Evolutionary conservation across 1,140 invertebrate species (phyloP).

Genomic region (Euglossa dilemma): DNA sequence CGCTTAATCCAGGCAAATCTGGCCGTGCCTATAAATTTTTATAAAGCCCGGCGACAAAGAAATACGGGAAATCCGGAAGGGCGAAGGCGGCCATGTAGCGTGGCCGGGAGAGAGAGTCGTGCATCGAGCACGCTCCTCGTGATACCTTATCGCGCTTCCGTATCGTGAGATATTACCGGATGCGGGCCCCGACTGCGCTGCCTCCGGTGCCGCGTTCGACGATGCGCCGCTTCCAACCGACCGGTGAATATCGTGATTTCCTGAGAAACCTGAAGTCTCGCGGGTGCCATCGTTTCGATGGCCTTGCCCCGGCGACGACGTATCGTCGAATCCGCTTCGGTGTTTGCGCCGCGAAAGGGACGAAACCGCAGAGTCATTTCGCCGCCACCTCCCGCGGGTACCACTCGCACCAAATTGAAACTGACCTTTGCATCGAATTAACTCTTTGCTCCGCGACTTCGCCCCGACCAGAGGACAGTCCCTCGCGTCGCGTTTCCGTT

Average conservation of each 20-base stretch:
- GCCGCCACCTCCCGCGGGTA: slow-evolving; percentile 67
- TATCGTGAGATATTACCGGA: slow-evolving; percentile 56
- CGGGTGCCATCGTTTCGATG: slow-evolving; percentile 66
- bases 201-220: not conserved
- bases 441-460: slow-evolving; percentile 70
- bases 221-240: not conserved
- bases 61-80: slow-evolving; percentile 26
- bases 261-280: slow-evolving; percentile 68
- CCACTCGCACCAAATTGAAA: slow-evolving; percentile 77
- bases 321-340: slow-evolving; percentile 34
- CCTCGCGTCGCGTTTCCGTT: not conserved
- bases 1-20: slow-evolving; percentile 39
- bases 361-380: slow-evolving; percentile 64
- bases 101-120: not conserved
- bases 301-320: slow-evolving; percentile 37
- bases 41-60: slow-evolving; percentile 52
- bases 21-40: slow-evolving; percentile 49
- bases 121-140: slow-evolving; percentile 14
- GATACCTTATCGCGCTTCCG: slow-evolving; percentile 48
- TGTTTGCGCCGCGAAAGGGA: slow-evolving; percentile 52
- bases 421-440: slow-evolving; percentile 77
- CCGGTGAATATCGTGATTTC: slow-evolving; percentile 69
- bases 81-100: not conserved
- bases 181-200: not conserved
- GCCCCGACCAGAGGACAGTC: slow-evolving; percentile 29